Base-by-base conservation (phyloP, 2,888 invertebrate species). In the Ochlodes sylvanus region DNA sequence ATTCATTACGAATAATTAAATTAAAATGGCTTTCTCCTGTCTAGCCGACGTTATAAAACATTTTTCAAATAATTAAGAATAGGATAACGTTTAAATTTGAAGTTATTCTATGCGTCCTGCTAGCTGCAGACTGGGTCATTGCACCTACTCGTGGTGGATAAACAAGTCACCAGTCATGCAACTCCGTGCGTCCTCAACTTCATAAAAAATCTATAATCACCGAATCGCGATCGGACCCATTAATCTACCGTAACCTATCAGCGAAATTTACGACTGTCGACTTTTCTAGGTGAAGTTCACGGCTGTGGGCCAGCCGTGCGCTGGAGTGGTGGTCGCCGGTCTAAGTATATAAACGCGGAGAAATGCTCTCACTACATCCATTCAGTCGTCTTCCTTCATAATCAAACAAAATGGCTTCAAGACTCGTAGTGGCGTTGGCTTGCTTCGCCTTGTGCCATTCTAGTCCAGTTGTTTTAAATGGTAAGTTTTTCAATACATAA, bases 331-430 rank as follows among this genome's bases (percentile, higher is more conserved):
- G 86, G 81, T 69, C 75, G 69, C 19, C 74, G 72, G 70, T 71
- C 73, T 74, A 72, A 72, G 83, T 92, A 92, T 92, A 91, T 83
- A 92, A 89, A 79, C 86, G 78, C 80, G 84, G 90, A 89, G 92
- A 92, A 92, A 92, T 91, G 87, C 92, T 92, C 86, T 92, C 92
- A 83, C 92, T 81, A 77, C 85, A 92, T 90, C 86, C 90, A 92
- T 81, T 90, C 84, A 83, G 69, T 81, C 76, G 82, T 77, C 78
- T 84, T 81, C 82, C 81, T 78, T 84, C 80, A 10, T 74, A 75
- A 76, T 79, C 76, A 69, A 71, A 71, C 81, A 76, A 75, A 72
- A 92, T 93, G 92, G 92, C 90, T 70, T 81, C 85, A 72, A 92
- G 84, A 77, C 81, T 92, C 72, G 79, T 90, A 69, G 81, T 87